Base-by-base conservation (phyloP, 1,140 invertebrate species). In the Homarus americanus region DNA sequence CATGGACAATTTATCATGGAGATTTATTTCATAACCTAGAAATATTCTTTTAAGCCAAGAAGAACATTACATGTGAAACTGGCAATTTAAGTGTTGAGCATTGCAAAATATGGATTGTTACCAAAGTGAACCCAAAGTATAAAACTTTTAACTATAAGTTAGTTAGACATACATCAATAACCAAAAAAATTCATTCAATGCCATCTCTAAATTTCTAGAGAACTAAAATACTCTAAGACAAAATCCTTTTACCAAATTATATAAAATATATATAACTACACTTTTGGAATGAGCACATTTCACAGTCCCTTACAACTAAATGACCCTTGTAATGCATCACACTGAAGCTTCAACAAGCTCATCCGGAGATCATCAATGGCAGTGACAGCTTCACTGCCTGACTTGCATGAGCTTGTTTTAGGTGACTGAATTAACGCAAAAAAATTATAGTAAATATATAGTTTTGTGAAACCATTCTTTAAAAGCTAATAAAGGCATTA, bases 221-320 rank as follows among this genome's bases (percentile, higher is more conserved):
- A 72, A 79, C 76, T 88, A 88, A 72, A 53, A 79, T 87, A 88
- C 82, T 79, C 76, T 66, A 79, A 24, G 32, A 88, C 40, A 66
- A 88, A 88, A 80, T 88, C 78, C 78, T 80, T 79, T 28, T 49
- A 66, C 72, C 86, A 87, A 88, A 88, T 58, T 82, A 87, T 79
- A 78, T 58, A 78, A 80, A 49, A 78, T 38, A 32, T 34, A 66
- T 20, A 63, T 88, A 41, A 69, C 85, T 79, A 87, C 76, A 63
- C 63, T 58, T 78, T 34, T 28, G 28, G 75, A 87, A 41, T 78
- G 53, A 82, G 58, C 69, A 41, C 72, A 86, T 69, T 53, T 41
- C 24, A 34, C 36, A 82, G 36, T 88, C 86, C 76, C 86, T 88
- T 49, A 82, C 41, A 4, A 28, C 86, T 88, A 82, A 69, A 80